Percentiles rank a stretch among this genome's conserved stretches.
Evolutionary conservation across 2,113 vertebrate species (phyloP).

Genomic region (Callorhinus ursinus): DNA sequence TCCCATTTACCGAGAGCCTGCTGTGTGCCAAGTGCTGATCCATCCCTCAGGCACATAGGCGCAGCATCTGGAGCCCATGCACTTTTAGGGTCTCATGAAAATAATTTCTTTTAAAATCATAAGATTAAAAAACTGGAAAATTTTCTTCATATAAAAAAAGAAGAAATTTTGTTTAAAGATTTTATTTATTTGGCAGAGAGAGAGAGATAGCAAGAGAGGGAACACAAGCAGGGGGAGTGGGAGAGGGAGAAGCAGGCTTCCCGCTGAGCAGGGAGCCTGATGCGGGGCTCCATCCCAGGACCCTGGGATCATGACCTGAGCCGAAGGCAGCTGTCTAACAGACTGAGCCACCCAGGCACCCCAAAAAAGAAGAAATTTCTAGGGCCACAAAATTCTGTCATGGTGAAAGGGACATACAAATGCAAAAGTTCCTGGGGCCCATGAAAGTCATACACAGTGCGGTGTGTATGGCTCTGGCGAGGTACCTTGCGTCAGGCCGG

Average conservation of each 20-base stretch:
- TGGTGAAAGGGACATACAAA: neutral
- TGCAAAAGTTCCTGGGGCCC: neutral
- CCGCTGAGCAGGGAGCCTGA: no score
- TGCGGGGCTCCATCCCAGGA: no score
- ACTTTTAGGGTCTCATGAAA: neutral
- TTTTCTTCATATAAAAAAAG: neutral
- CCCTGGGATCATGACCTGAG: no score
- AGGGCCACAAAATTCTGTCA: neutral
- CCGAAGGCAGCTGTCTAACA: no score
- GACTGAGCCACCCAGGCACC: no score
- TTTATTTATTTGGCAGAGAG: no score
- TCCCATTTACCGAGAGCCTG: neutral
- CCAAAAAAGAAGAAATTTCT: neutral
- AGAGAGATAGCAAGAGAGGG: no score
- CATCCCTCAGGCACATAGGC: neutral
- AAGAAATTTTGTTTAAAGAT: neutral
- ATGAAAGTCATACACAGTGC: rapidly evolving
- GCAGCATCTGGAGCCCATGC: no score
- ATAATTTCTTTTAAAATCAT: neutral
- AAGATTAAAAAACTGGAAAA: neutral
- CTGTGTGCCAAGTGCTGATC: no score
- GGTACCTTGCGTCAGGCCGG: rapidly evolving
- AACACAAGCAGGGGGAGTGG: no score
- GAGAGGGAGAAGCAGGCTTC: no score
- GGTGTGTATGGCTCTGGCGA: no score